Base-by-base conservation (phyloP, 1,140 invertebrate species). In the Drosophila setifemur region DNA sequence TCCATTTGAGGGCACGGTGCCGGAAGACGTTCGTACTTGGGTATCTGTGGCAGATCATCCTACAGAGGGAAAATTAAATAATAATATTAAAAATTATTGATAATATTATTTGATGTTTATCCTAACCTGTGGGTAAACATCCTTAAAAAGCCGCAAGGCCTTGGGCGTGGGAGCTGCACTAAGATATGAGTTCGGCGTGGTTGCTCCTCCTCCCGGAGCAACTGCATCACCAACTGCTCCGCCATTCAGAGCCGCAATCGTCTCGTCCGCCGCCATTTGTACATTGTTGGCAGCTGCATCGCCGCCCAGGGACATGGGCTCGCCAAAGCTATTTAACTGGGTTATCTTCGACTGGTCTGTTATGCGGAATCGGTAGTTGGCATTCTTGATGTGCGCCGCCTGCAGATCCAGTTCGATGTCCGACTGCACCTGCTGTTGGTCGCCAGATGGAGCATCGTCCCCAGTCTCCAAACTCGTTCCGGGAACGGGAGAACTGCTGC, bases 31-130 rank as follows among this genome's bases (percentile, higher is more conserved):
- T 90, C 88, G 23, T 64, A 89, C 71, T 90, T 89, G 16, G 90
- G 88, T 54, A 92, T 83, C 71, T 92, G 91, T 12, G 91, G 91
- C 47, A 92, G 71, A 12, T 91, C 90, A 45, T 92, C 89, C 69
- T 35, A 2, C n/a, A n/a, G 9, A 4, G n/a, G 2, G 1, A 11
- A 31, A 5, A 31, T 9, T 33, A 16, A 35, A 3, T 14, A 16
- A 14, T 7, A 1, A 35, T 1, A 16, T 16, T 6, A 16, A 5
- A 3, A 23, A 23, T 5, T 2, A 23, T 23, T 23, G 21, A 5
- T 2, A 3, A 3, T 23, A 23, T 3, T 23, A 2, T 23, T 23
- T 23, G 21, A 23, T 3, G 21, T 23, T 23, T 2, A 23, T 2
- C 5, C 5, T 35, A n/a, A 35, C 33, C 33, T 92, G 91, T 3